Conservation (phyloP, 2,797 vertebrate genomes). For the Dromococcyx pavoninus region DNA sequence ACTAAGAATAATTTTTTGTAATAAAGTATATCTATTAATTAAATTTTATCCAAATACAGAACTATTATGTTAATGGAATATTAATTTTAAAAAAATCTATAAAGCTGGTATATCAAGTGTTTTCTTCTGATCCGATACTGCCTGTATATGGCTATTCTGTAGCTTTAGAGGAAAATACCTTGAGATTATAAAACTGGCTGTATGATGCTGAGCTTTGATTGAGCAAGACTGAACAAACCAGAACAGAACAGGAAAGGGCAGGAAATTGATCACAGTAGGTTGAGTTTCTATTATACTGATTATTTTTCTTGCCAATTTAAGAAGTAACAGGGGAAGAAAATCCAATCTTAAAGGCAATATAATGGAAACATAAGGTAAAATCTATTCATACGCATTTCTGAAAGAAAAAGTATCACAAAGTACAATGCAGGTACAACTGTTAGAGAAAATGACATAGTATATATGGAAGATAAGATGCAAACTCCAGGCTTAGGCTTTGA, state of each 20-base stretch:
- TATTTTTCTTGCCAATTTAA: background rate
- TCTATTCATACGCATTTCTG: background rate
- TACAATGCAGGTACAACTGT: background rate
- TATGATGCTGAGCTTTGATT: background rate
- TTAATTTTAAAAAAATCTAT: background rate
- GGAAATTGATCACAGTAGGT: background rate
- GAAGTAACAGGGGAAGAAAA: background rate
- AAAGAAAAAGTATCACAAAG: background rate
- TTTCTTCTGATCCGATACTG: background rate
- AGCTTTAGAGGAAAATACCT: background rate
- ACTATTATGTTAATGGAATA: background rate
- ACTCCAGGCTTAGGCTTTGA: background rate
- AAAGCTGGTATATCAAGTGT: background rate
- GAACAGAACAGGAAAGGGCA: background rate
- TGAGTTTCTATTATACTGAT: background rate
- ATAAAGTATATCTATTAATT: background rate
- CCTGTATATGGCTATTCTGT: background rate
- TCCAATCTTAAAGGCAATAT: background rate
- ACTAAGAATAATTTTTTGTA: background rate
- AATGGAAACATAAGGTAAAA: background rate
- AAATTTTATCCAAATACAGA: background rate
- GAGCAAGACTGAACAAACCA: background rate
- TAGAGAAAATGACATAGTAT: background rate
- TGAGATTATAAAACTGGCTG: background rate
- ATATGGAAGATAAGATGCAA: background rate